phyloP scores from a whole-genome alignment of 2,888 invertebrate genomes.

The Cephus pygmeus region DNA sequence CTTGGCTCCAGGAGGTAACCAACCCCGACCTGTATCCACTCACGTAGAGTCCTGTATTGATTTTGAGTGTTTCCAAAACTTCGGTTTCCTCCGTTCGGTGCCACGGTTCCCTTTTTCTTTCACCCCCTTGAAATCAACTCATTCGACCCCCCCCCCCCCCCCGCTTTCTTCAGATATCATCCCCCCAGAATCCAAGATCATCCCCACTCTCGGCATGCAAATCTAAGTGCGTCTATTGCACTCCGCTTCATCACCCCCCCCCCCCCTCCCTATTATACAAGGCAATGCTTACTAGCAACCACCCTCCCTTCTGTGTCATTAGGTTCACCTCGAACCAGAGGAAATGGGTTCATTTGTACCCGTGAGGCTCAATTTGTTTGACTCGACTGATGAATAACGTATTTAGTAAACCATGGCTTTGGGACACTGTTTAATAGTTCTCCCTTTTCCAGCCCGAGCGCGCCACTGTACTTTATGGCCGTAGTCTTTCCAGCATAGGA shows the following conservation, averaged over 20 bases:
- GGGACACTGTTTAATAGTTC: neutral
- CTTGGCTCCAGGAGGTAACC: neutral
- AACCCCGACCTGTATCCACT: slow-evolving; percentile 19
- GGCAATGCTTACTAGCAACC: neutral
- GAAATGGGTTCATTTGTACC: slow-evolving; percentile 13
- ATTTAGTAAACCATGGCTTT: neutral
- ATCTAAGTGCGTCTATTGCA: neutral
- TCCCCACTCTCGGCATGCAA: neutral
- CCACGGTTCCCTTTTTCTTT: neutral
- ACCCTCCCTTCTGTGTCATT: neutral
- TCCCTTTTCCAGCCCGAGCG: neutral
- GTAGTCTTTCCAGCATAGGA: neutral
- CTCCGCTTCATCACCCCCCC: neutral
- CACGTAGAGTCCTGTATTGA: slow-evolving; percentile 22
- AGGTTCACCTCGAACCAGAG: neutral
- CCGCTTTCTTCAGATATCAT: neutral
- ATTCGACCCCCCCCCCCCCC: neutral
- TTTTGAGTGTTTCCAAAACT: slow-evolving; percentile 22
- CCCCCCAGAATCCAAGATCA: neutral
- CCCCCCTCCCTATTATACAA: neutral
- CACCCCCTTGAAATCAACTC: neutral
- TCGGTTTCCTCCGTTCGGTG: neutral
- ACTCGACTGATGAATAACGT: slow-evolving; percentile 15
- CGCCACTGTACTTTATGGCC: neutral
- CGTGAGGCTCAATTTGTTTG: slow-evolving; percentile 16